Percentiles rank a stretch among this genome's conserved stretches.
These are phyloP conservation scores for Coregonus ussuriensis DNA, from an alignment of 2,797 vertebrate species.

Conservation along the genomic window DNA sequence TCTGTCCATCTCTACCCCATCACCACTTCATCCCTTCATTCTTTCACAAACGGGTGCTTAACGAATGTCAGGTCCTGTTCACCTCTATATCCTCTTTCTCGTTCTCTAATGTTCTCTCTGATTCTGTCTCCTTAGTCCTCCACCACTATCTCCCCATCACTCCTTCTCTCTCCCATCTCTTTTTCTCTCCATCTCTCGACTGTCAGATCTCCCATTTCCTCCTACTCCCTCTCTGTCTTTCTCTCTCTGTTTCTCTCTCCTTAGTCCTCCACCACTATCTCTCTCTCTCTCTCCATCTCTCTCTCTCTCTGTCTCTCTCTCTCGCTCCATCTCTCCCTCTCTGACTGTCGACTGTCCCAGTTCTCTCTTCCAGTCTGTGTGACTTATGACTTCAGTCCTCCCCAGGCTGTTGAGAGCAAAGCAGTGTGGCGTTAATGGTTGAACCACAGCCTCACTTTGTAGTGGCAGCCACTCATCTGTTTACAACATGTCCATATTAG, in stretches of 20 bases:
- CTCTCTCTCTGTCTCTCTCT: slow-evolving; percentile 13
- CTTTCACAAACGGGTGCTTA: no score
- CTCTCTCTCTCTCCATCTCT: not conserved
- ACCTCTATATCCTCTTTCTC: no score
- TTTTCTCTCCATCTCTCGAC: not conserved
- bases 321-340: slow-evolving; percentile 17
- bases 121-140: not conserved
- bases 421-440: slow-evolving; percentile 14
- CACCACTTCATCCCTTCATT: no score
- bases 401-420: slow-evolving; percentile 14
- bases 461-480: slow-evolving; percentile 37
- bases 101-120: not conserved
- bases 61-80: no score
- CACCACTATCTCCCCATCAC: not conserved
- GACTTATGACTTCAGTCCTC: not conserved
- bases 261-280: not conserved
- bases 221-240: slow-evolving; percentile 4
- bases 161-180: slow-evolving; percentile 18
- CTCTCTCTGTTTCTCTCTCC: not conserved
- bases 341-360: slow-evolving; percentile 13
- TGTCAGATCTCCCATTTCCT: not conserved
- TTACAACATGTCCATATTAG: slow-evolving; percentile 40
- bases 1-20: no score
- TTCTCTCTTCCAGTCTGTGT: not conserved
- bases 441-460: slow-evolving; percentile 23